These are phyloP conservation scores for Microplitis manilae DNA, from an alignment of 2,888 invertebrate genomes.

Conservation along the genomic window DNA sequence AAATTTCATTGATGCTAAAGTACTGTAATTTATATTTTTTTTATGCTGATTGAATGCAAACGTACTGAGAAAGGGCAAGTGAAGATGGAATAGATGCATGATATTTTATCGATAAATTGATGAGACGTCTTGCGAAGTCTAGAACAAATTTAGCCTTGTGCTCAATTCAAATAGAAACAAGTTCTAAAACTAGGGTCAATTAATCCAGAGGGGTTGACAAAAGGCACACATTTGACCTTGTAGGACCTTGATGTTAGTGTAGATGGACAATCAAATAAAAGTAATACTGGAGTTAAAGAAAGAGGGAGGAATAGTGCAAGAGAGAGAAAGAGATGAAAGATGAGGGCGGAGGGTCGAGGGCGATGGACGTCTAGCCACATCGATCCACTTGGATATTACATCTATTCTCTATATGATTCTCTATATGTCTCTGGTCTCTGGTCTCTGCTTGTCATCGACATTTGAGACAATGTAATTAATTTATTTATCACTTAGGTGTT, in stretches of 20 bases:
- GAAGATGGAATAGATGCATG: no score
- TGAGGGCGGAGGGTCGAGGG: conserved; percentile 46
- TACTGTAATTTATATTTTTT: no score
- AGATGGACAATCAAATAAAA: background rate
- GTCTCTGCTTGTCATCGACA: no score
- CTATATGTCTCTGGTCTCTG: background rate
- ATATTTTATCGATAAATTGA: no score
- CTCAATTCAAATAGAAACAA: conserved; percentile 45
- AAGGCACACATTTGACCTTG: conserved; percentile 59
- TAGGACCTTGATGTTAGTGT: conserved; percentile 57
- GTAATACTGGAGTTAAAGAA: background rate
- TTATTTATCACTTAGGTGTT: no score
- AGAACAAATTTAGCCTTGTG: conserved; percentile 39
- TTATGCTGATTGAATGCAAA: no score
- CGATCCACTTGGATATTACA: conserved; percentile 64
- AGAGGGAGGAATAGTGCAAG: background rate
- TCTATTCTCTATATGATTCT: conserved; percentile 5
- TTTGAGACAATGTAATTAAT: no score
- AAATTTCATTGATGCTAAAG: no score
- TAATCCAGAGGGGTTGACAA: conserved; percentile 11
- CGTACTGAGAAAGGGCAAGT: no score
- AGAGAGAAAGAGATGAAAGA: conserved; percentile 38
- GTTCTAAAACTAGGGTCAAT: conserved; percentile 39
- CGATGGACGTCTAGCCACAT: conserved; percentile 73
- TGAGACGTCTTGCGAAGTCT: no score